Conservation (phyloP, 2,113 vertebrate species). For the Garra rufa region DNA sequence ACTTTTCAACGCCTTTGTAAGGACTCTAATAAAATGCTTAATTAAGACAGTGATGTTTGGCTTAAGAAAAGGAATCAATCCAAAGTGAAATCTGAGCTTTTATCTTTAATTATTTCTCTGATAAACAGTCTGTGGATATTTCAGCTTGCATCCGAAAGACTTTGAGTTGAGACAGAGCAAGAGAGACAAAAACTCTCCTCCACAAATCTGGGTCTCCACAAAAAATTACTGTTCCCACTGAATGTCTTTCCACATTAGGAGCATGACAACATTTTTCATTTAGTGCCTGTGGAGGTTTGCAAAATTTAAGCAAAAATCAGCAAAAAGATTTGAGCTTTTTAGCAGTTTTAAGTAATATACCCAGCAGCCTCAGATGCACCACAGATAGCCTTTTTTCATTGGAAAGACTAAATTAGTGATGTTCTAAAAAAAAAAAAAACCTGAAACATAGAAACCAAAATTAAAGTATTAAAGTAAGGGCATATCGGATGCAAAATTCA, state of each 20-base stretch:
- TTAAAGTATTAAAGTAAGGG: too few relatives aligned
- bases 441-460: background rate
- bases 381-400: background rate
- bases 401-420: background rate
- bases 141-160: background rate
- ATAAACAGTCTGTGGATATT: background rate
- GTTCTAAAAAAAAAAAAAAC: background rate
- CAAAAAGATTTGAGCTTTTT: background rate
- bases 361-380: background rate
- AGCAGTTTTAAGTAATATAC: background rate
- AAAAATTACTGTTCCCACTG: background rate
- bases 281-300: slow-evolving; percentile 30
- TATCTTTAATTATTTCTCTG: slow-evolving; percentile 18
- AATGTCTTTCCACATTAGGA: slow-evolving; percentile 10
- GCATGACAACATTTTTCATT: slow-evolving; percentile 25
- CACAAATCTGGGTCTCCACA: slow-evolving; percentile 13
- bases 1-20: too few relatives aligned
- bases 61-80: too few relatives aligned
- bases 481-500: too few relatives aligned
- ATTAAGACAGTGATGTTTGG: background rate
- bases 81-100: slow-evolving; percentile 31
- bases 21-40: too few relatives aligned
- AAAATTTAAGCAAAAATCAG: slow-evolving; percentile 15
- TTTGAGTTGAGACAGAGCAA: background rate
- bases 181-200: background rate